Base-by-base conservation (phyloP, 64 coral and sea anemone species). In the Hydrozoanthus tunicans region DNA sequence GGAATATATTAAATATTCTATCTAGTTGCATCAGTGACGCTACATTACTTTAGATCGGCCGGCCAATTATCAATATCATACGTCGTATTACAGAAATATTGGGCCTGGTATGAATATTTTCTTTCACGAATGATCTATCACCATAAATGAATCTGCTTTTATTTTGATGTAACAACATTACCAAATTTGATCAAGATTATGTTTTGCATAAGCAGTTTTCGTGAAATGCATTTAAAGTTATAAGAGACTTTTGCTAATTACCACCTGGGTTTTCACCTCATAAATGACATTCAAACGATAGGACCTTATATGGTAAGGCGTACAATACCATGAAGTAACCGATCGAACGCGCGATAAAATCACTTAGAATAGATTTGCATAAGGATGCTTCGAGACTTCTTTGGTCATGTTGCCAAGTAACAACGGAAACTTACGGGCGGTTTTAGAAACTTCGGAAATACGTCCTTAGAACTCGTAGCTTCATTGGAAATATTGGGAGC, bases 291-390 rank as follows among this genome's bases (percentile, higher is more conserved):
- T 67, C n/a, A 6, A 53, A 83, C 67, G 20, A 66, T 20, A 20
- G 6, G 9, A 17, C 62, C 81, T 66, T 83, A 83, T 83, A 83
- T 68, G 81, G 81, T 3, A 68, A 66, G 5, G 64, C 5, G 64
- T 66, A 66, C 12, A 83, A 83, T n/a, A 7, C 14, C 5, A 12
- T n/a, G 23, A 5, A 60, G 7, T 9, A 80, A 59, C 59, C 57
- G n/a, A 6, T 55, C 54, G n/a, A 26, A 77, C 32, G 32, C 32
- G 32, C 32, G 53, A 24, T 9, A 27, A 59, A 64, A 64, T 24
- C 24, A 82, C 32, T 64, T 82, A 24, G 17, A 80, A 64, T 43
- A 78, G 6, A 81, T 57, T 54, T 54, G 53, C 15, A 54, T 15
- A 53, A 5, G 2, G 75, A 78, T 78, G 6, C 54, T 43, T 43